Percentiles rank a stretch among this genome's conserved stretches.
Evolutionary conservation across 2,113 vertebrate genomes (phyloP).

Genomic region (Scomber colias): DNA sequence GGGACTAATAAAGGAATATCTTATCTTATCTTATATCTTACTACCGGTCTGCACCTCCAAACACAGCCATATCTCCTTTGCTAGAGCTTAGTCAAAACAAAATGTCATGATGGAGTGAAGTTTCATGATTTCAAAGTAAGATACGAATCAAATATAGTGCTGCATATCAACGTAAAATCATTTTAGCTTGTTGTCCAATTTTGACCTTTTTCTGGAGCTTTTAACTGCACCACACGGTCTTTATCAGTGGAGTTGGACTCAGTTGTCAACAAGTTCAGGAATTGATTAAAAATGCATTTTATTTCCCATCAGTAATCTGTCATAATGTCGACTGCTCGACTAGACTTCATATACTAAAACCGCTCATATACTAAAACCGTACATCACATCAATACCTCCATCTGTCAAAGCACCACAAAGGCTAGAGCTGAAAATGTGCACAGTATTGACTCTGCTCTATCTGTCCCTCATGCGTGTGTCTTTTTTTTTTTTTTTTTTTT

Average conservation of each 20-base stretch:
- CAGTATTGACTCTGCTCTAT: conserved; percentile 48
- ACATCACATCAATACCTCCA: conserved; percentile 44
- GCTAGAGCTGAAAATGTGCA: conserved; percentile 36
- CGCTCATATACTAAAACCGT: conserved; percentile 18
- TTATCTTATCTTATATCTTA: too few relatives aligned
- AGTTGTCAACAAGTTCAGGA: not conserved
- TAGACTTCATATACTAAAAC: not conserved
- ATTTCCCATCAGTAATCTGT: not conserved
- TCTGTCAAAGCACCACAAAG: conserved; percentile 49
- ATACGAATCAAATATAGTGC: too few relatives aligned
- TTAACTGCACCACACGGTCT: not conserved
- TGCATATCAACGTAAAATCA: too few relatives aligned
- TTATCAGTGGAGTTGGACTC: not conserved
- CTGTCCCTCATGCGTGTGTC: conserved; percentile 13
- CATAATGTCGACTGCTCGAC: not conserved
- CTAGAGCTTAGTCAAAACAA: too few relatives aligned
- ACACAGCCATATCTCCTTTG: too few relatives aligned
- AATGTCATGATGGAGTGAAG: too few relatives aligned
- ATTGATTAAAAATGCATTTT: not conserved
- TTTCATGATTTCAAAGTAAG: too few relatives aligned
- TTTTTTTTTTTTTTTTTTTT: not conserved
- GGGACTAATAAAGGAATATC: too few relatives aligned
- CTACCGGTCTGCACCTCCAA: not conserved
- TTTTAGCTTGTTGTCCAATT: not conserved
- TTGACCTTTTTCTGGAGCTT: not conserved